Base-by-base conservation (phyloP, 2,888 invertebrate species). In the Xestia rhomboidea region DNA sequence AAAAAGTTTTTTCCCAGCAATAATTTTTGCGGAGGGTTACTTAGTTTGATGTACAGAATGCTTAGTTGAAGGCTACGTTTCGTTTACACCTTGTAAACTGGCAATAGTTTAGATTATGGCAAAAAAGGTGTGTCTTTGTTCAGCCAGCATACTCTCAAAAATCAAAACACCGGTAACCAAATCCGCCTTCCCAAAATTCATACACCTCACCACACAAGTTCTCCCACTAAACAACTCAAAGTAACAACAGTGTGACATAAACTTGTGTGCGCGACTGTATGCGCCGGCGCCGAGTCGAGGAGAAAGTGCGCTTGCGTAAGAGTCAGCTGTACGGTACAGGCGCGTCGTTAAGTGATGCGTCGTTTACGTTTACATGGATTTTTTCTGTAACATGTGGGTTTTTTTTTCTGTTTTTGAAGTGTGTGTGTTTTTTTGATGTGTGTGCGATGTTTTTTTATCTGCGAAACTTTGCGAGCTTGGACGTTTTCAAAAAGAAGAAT, bases 301-400 rank as follows among this genome's bases (percentile, higher is more conserved):
- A 89, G 93, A 93, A 93, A 93, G 93, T 83, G 72, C 30, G 54
- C 71, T 93, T 92, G 83, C 89, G 88, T 85, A 93, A 93, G 78
- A 74, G 84, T 88, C 92, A 91, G 92, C 92, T 92, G 91, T 89
- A 86, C 88, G 80, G 84, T 80, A 81, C 82, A 82, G n/a, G 30
- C 21, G 73, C n/a, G 64, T 18, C 60, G 70, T 75, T 67, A 81
- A 79, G 66, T 77, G 86, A 76, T 84, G 77, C 75, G 74, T 75
- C 68, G 77, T 81, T 83, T 74, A 68, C 68, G 71, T 68, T 71
- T 66, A 34, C 34, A 63, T 30, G 27, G 8, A 41, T 21, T 75
- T 79, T 83, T 79, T 71, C 27, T 68, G 38, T 63, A 68, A 68
- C 73, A 79, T 71, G 46, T 71, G 27, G 63, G 57, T 41, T 68